phyloP scores from a whole-genome alignment of 1,140 invertebrate species.

The Drosophila grimshawi region DNA sequence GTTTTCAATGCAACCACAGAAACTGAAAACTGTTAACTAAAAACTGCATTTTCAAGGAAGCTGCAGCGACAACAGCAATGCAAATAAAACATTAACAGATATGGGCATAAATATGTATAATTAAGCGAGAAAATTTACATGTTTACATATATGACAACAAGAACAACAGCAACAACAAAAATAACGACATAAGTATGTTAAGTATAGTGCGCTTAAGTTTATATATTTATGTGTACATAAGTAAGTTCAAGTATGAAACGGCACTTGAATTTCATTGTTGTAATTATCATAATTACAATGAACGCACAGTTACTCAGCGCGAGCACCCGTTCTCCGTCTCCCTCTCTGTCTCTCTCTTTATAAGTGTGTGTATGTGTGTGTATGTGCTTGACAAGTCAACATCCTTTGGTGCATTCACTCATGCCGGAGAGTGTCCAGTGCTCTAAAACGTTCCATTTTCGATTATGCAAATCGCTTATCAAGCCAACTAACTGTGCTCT shows the following conservation, averaged over 20 bases:
- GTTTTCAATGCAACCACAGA: constrained; percentile 53
- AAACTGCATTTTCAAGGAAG: constrained; percentile 43
- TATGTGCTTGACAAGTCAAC: constrained; percentile 62
- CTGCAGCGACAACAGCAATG: constrained; percentile 10
- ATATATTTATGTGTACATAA: not conserved
- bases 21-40: constrained; percentile 14
- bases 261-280: constrained; percentile 35
- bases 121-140: constrained; percentile 11
- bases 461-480: constrained; percentile 76
- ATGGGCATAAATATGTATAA: constrained; percentile 31
- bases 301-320: constrained; percentile 7
- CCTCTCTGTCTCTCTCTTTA: not conserved
- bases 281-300: constrained; percentile 53
- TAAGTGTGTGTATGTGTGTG: constrained; percentile 3
- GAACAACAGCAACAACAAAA: too few relatives aligned
- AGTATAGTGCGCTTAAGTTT: constrained; percentile 2
- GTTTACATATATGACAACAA: not conserved
- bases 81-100: constrained; percentile 48
- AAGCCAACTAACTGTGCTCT: constrained; percentile 59
- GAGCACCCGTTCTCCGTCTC: not conserved
- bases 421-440: constrained; percentile 31
- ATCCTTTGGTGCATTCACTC: constrained; percentile 74
- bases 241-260: constrained; percentile 25
- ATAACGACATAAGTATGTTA: not conserved
- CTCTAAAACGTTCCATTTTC: constrained; percentile 79